Percentiles rank a stretch among this genome's conserved stretches.
phyloP scores from a whole-genome alignment of 2,113 vertebrate genomes.

The Capricornis sumatraensis region DNA sequence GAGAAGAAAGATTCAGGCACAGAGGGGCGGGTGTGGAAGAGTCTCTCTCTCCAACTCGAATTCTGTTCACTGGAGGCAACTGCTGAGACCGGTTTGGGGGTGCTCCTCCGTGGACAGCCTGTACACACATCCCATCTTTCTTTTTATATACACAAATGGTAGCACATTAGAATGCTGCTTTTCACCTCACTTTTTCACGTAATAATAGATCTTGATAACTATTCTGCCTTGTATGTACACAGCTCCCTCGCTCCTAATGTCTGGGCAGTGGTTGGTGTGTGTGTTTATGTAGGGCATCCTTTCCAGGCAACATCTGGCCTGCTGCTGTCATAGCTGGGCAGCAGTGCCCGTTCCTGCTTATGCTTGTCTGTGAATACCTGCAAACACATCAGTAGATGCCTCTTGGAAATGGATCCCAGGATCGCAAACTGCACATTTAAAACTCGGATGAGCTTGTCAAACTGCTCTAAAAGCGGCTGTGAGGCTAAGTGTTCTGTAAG shows the following conservation, averaged over 20 bases:
- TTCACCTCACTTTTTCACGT: neutral
- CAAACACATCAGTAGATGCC: rapidly evolving
- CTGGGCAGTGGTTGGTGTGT: no score
- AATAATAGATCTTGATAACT: neutral
- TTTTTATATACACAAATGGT: neutral
- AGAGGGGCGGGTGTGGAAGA: neutral
- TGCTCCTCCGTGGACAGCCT: neutral
- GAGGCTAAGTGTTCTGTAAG: neutral
- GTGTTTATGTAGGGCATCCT: neutral
- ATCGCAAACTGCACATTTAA: neutral
- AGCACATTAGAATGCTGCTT: neutral
- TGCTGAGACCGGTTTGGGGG: neutral
- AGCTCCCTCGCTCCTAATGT: neutral
- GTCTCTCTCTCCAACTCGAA: neutral
- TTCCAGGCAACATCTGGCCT: no score
- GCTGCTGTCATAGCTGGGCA: neutral
- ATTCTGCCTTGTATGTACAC: neutral
- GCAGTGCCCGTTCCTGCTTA: rapidly evolving
- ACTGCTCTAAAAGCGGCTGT: neutral
- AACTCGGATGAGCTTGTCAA: neutral
- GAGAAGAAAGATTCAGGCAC: neutral
- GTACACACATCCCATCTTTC: neutral
- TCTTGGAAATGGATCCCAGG: neutral
- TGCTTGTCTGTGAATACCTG: rapidly evolving
- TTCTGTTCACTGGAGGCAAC: neutral